Conservation (phyloP, 2,888 invertebrate species). For the Cabera pusaria region DNA sequence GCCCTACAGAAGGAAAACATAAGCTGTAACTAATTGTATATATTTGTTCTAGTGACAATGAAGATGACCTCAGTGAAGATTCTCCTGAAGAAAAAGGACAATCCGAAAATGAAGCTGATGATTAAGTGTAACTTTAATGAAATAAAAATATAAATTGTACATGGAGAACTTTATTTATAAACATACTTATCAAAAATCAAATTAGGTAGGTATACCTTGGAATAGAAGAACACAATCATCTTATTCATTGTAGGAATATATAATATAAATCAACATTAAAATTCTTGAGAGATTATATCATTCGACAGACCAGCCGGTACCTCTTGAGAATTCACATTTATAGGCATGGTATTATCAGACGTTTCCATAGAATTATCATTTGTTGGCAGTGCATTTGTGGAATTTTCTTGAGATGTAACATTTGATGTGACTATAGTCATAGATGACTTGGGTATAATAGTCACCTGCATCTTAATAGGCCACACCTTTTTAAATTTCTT, state of each 20-base stretch:
- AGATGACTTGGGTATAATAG: conserved; percentile 47
- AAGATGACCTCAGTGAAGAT: conserved; percentile 15
- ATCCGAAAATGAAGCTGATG: conserved; percentile 22
- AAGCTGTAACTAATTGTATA: no score
- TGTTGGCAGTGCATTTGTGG: conserved; percentile 1
- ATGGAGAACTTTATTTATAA: not conserved
- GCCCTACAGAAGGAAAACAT: no score
- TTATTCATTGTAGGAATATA: conserved; percentile 3
- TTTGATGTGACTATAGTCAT: conserved; percentile 34
- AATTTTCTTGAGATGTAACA: conserved; percentile 13
- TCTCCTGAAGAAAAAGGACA: conserved; percentile 24
- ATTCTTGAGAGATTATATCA: conserved; percentile 4
- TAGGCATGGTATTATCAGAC: no score
- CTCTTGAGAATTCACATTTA: no score
- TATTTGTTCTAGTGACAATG: conserved; percentile 35
- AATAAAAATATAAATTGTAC: conserved; percentile 17
- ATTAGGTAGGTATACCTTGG: no score
- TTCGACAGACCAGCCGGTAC: not conserved
- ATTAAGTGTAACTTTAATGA: conserved; percentile 8
- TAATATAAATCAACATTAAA: no score
- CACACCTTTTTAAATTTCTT: conserved; percentile 77
- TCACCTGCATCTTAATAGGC: conserved; percentile 66
- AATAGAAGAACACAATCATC: conserved; percentile 18
- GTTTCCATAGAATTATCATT: conserved; percentile 3
- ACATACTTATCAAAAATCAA: conserved; percentile 15